Percentiles rank a stretch among this genome's conserved stretches.
These are phyloP conservation scores for Phaonia tiefii DNA, from an alignment of 2,888 invertebrate genomes.

Conservation along the genomic window DNA sequence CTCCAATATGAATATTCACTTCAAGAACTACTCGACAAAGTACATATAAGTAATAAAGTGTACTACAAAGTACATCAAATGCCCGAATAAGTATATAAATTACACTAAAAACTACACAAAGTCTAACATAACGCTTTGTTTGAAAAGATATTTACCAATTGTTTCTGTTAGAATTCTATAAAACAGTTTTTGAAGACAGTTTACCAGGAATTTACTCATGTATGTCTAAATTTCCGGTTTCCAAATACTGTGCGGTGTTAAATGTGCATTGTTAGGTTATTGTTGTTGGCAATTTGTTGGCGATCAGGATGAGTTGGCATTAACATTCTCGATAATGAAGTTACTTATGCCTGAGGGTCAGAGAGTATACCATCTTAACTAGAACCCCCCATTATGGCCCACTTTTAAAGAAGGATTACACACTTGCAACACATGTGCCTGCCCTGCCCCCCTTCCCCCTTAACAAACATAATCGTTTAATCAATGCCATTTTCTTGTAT, in stretches of 20 bases:
- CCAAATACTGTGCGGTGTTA: background rate
- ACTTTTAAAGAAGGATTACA: background rate
- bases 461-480: slow-evolving; percentile 36
- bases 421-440: slow-evolving; percentile 27
- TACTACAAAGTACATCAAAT: no score
- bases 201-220: no score
- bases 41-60: no score
- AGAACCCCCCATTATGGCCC: background rate
- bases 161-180: no score
- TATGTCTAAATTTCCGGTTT: no score
- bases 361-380: background rate
- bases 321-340: slow-evolving; percentile 66
- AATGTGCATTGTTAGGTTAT: background rate
- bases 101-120: no score
- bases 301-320: slow-evolving; percentile 33
- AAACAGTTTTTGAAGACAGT: no score
- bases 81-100: no score
- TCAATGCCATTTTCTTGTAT: slow-evolving; percentile 49
- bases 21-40: no score
- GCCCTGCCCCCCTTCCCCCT: background rate
- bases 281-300: background rate
- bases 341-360: slow-evolving; percentile 14
- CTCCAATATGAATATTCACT: no score
- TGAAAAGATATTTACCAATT: no score
- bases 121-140: no score